These are phyloP conservation scores for Dendropsophus ebraccatus DNA, from an alignment of 2,113 vertebrate species.

Conservation along the genomic window DNA sequence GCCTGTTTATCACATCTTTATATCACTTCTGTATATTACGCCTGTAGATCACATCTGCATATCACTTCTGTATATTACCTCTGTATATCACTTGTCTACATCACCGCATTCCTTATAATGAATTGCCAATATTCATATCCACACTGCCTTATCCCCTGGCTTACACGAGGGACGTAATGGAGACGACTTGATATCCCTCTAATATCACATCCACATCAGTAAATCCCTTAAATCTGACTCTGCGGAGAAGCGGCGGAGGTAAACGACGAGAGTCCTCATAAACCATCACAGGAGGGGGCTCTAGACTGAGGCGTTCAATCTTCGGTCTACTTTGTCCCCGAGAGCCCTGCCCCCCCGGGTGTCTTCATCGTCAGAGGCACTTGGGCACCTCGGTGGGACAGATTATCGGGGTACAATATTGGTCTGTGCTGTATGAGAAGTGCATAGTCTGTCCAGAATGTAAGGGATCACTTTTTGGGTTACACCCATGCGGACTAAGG, in stretches of 20 bases:
- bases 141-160: conserved; percentile 20
- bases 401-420: too few species aligned
- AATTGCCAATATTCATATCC: conserved; percentile 50
- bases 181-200: neutral
- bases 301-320: too few species aligned
- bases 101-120: conserved; percentile 17
- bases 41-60: conserved; percentile 62
- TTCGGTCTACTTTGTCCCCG: too few species aligned
- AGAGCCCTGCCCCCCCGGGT: too few species aligned
- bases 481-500: too few species aligned
- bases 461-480: too few species aligned
- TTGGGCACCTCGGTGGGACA: too few species aligned
- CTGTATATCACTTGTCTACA: conserved; percentile 52
- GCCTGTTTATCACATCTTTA: too few species aligned
- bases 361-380: too few species aligned
- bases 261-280: neutral
- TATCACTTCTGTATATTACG: conserved; percentile 64
- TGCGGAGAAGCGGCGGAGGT: neutral
- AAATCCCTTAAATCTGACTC: conserved; percentile 26
- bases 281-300: neutral
- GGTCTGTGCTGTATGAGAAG: too few species aligned
- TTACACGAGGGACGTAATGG: neutral
- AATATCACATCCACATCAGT: conserved; percentile 17
- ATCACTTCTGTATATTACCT: conserved; percentile 70
- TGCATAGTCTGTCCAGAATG: too few species aligned